Percentiles rank a stretch among this genome's conserved stretches.
Conservation (phyloP, 2,888 invertebrate genomes). For the Crocallis elinguaria region DNA sequence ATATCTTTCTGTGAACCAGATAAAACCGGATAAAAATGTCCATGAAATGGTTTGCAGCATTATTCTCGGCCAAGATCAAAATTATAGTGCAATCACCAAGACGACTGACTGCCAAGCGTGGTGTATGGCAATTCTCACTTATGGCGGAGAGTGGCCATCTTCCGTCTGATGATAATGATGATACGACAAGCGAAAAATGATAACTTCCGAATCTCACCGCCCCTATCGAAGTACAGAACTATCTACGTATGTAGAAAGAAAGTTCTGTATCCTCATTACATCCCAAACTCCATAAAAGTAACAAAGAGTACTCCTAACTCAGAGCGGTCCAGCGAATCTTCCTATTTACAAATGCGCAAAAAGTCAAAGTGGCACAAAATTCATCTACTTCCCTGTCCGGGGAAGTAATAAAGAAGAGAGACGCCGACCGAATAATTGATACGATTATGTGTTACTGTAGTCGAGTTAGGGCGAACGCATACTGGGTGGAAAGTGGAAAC, state of each 20-base stretch:
- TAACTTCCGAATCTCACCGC: too few relatives aligned
- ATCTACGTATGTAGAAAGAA: background rate
- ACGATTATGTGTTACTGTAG: slow-evolving; percentile 71
- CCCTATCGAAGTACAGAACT: too few relatives aligned
- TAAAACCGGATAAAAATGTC: too few relatives aligned
- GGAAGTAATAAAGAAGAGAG: slow-evolving; percentile 77
- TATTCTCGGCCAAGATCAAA: too few relatives aligned
- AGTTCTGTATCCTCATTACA: background rate
- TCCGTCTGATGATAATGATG: too few relatives aligned
- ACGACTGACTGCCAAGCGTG: too few relatives aligned
- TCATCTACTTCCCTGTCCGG: slow-evolving; percentile 57
- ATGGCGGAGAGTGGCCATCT: too few relatives aligned
- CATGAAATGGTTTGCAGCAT: too few relatives aligned
- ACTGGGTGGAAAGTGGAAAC: slow-evolving; percentile 26
- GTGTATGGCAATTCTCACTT: too few relatives aligned
- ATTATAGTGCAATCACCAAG: too few relatives aligned
- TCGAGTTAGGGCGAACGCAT: slow-evolving; percentile 48
- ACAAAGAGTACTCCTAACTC: slow-evolving; percentile 14
- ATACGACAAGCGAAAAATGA: too few relatives aligned
- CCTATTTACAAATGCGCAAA: slow-evolving; percentile 41
- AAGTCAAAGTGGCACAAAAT: slow-evolving; percentile 56
- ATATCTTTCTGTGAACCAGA: too few relatives aligned
- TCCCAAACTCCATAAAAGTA: background rate
- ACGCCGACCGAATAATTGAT: slow-evolving; percentile 82
- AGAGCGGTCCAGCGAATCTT: slow-evolving; percentile 25